Conservation (phyloP, 2,888 invertebrate species). For the Unio delphinus region DNA sequence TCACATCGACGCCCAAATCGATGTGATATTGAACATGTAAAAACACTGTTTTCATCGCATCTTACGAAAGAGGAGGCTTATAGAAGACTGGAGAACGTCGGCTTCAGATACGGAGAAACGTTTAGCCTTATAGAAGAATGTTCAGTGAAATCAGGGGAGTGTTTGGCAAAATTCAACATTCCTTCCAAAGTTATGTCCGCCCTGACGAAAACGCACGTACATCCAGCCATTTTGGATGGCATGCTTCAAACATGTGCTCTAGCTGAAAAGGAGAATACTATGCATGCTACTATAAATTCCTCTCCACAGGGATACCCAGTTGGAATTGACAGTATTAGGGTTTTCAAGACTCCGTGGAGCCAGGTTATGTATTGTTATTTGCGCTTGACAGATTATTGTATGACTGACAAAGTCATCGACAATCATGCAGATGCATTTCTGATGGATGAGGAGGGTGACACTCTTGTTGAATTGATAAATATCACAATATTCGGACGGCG, state of each 20-base stretch:
- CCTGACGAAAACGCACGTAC: background rate
- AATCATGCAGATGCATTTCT: background rate
- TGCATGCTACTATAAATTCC: background rate
- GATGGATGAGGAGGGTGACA: background rate
- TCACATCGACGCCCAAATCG: no score
- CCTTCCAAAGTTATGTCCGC: background rate
- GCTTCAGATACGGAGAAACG: no score
- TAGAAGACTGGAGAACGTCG: no score
- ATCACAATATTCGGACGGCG: background rate
- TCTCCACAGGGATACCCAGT: background rate
- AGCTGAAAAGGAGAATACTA: background rate
- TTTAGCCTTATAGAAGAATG: no score
- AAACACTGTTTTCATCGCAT: no score
- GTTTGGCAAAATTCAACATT: no score
- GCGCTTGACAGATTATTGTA: background rate
- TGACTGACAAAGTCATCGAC: background rate
- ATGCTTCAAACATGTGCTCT: slow-evolving; percentile 3
- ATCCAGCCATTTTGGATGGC: slow-evolving; percentile 11
- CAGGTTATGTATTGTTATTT: background rate
- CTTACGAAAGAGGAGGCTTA: no score
- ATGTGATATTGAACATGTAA: no score
- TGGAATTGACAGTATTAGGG: background rate
- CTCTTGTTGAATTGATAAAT: background rate
- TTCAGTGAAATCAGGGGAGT: no score
- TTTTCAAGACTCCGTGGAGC: background rate